Percentiles rank a stretch among this genome's conserved stretches.
phyloP scores from a whole-genome alignment of 2,888 invertebrate genomes.

The Galerucella nymphaeae region DNA sequence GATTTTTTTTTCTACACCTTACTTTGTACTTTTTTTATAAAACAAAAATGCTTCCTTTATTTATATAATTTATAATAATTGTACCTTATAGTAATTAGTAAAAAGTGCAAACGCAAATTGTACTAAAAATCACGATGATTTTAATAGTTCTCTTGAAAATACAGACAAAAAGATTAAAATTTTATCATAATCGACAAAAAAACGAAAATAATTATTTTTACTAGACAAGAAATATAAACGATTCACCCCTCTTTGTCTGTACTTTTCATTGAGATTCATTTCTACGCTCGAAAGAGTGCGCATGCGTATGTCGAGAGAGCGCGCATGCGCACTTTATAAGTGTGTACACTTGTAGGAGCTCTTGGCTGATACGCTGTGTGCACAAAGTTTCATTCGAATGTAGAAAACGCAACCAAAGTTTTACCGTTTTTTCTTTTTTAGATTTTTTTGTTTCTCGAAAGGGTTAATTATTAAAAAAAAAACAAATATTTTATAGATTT shows the following conservation, averaged over 20 bases:
- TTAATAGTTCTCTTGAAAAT: conserved; percentile 32
- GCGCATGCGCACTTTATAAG: too few species aligned
- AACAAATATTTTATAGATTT: conserved; percentile 41
- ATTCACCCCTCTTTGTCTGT: neutral
- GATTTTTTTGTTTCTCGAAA: conserved; percentile 25
- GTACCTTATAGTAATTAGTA: conserved; percentile 46
- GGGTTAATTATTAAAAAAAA: conserved; percentile 1
- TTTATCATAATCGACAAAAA: neutral
- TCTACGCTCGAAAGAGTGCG: conserved; percentile 16
- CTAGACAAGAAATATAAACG: neutral
- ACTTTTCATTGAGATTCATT: neutral
- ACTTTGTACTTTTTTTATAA: conserved; percentile 40
- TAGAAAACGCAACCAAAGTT: conserved; percentile 46
- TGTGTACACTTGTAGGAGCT: too few species aligned
- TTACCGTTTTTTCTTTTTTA: conserved; percentile 34
- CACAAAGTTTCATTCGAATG: conserved; percentile 36
- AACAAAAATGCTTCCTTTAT: conserved; percentile 36
- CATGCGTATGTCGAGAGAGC: too few species aligned
- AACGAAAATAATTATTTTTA: neutral
- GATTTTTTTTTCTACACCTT: conserved; percentile 33
- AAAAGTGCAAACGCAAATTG: conserved; percentile 43
- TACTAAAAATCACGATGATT: conserved; percentile 28
- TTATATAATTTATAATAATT: conserved; percentile 44
- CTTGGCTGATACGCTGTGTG: neutral
- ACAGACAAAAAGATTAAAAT: conserved; percentile 18